Conservation (phyloP, 2,797 vertebrate genomes). For the Knipowitschia caucasica region DNA sequence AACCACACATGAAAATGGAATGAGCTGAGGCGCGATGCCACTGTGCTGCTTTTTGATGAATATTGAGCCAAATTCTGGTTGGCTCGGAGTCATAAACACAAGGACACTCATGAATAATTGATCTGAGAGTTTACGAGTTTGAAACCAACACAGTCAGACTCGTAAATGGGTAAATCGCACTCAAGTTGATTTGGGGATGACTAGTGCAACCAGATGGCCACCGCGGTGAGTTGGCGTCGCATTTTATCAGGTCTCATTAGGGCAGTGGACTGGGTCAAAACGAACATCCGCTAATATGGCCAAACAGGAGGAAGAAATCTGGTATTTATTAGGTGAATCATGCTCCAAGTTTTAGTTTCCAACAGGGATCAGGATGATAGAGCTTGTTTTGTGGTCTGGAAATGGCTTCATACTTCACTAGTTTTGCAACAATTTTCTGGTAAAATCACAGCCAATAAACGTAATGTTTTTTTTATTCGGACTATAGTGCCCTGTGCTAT, state of each 20-base stretch:
- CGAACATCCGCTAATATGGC: too few relatives aligned
- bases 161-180: not conserved
- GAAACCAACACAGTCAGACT: not conserved
- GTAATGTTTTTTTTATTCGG: too few relatives aligned
- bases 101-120: slow-evolving; percentile 4
- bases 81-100: not conserved
- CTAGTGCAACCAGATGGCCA: slow-evolving; percentile 1
- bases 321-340: too few relatives aligned
- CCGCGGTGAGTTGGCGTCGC: not conserved
- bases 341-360: too few relatives aligned
- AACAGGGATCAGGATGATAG: too few relatives aligned
- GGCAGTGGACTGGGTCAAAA: not conserved
- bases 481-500: too few relatives aligned
- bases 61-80: not conserved
- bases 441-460: too few relatives aligned
- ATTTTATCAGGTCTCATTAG: not conserved
- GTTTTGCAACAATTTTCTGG: too few relatives aligned
- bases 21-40: not conserved
- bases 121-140: slow-evolving; percentile 6
- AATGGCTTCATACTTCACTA: too few relatives aligned
- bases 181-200: slow-evolving; percentile 1
- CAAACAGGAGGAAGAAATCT: not conserved
- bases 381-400: too few relatives aligned
- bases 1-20: not conserved
- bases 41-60: slow-evolving; percentile 4